These are phyloP conservation scores for Okamejei kenojei DNA, from an alignment of 2,797 vertebrate genomes.

Conservation along the genomic window DNA sequence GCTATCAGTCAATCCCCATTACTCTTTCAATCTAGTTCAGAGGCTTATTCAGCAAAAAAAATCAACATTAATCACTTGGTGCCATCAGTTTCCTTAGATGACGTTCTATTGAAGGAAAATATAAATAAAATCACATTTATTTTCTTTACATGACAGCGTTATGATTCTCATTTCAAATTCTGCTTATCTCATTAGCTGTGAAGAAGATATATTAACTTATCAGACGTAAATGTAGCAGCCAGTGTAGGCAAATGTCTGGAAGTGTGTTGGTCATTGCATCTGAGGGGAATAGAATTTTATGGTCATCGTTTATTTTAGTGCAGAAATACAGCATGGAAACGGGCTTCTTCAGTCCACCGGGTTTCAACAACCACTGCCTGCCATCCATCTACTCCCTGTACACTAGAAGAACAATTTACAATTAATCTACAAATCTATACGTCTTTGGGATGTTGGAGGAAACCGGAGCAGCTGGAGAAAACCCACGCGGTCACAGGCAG, in stretches of 20 bases:
- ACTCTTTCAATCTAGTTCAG: no score
- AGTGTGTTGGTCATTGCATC: not conserved
- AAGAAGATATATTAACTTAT: constrained; percentile 22
- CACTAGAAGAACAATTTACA: no score
- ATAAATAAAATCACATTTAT: not conserved
- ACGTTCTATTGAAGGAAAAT: not conserved
- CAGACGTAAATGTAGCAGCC: constrained; percentile 23
- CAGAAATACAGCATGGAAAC: no score
- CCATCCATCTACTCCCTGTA: no score
- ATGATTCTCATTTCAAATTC: constrained; percentile 13
- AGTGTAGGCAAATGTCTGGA: not conserved
- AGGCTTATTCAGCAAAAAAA: not conserved
- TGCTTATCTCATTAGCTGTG: constrained; percentile 31
- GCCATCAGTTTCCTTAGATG: not conserved
- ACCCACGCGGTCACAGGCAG: no score
- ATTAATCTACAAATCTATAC: no score
- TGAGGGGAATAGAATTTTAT: not conserved
- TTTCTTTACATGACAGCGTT: not conserved
- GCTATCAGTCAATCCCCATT: not conserved
- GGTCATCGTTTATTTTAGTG: no score
- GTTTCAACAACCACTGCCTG: no score
- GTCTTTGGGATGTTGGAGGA: no score
- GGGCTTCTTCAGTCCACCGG: no score
- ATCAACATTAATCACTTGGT: not conserved
- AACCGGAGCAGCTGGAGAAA: no score